A percentile compares a stretch with the other conserved stretches of the same genome.
Evolutionary conservation across 1,140 invertebrate species (phyloP).

Genomic region (Bilobella aurantiaca): DNA sequence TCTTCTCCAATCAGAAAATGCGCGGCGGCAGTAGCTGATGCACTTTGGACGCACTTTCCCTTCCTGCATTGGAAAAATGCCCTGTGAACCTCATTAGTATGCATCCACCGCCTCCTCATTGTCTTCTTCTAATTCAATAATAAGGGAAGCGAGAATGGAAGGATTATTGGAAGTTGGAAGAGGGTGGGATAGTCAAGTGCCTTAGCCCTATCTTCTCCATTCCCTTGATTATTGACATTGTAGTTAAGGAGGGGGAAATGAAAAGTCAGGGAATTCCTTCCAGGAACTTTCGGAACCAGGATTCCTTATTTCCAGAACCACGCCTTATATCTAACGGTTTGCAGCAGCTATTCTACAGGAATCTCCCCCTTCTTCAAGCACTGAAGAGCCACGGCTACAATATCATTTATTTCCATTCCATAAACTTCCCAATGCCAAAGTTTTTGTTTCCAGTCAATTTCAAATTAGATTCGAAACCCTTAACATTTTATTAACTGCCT

Average conservation of each 20-base stretch:
- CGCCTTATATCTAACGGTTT: no score
- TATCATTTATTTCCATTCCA: no score
- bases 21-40: no score
- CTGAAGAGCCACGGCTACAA: no score
- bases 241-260: neutral
- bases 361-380: no score
- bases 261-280: neutral
- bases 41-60: neutral
- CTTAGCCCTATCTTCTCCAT: neutral
- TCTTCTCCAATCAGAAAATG: neutral
- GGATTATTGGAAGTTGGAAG: slow-evolving; percentile 3
- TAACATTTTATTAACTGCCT: no score
- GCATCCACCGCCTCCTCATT: slow-evolving; percentile 29
- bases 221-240: neutral
- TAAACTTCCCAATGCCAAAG: no score
- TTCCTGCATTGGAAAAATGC: slow-evolving; percentile 1
- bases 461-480: no score
- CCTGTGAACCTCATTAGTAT: slow-evolving; percentile 25
- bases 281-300: no score
- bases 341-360: no score
- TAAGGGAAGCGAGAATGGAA: slow-evolving; percentile 12
- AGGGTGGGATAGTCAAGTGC: neutral
- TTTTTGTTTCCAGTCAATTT: no score
- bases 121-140: slow-evolving; percentile 34
- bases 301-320: no score